Conservation (phyloP, 2,888 invertebrate species). For the Scaeva pyrastri region DNA sequence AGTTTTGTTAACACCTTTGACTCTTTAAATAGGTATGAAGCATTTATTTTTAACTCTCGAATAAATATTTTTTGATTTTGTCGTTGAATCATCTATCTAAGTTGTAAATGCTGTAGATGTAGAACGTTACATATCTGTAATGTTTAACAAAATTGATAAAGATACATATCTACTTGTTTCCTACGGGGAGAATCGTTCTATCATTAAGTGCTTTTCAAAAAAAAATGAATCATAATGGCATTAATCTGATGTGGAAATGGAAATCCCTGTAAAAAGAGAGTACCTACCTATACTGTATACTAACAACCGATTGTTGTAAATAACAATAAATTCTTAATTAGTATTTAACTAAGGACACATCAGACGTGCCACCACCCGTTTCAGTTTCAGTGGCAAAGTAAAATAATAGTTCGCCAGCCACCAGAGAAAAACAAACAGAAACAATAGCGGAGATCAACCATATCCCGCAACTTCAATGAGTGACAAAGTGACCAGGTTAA, state of each 20-base stretch:
- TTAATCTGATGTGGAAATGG: slow-evolving; percentile 56
- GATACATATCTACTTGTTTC: background rate
- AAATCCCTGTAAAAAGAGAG: slow-evolving; percentile 65
- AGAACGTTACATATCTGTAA: too few species aligned
- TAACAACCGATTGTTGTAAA: slow-evolving; percentile 49
- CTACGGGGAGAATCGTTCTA: too few species aligned
- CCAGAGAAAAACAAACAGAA: slow-evolving; percentile 62
- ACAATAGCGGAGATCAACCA: slow-evolving; percentile 65
- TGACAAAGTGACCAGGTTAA: slow-evolving; percentile 61
- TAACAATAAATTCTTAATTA: slow-evolving; percentile 69
- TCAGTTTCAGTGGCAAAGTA: slow-evolving; percentile 5
- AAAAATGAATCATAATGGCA: slow-evolving; percentile 34
- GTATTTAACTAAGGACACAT: slow-evolving; percentile 60
- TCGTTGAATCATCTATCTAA: too few species aligned
- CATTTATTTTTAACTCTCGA: too few species aligned
- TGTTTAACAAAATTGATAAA: background rate
- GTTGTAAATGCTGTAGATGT: too few species aligned
- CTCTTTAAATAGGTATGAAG: too few species aligned
- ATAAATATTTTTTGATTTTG: too few species aligned
- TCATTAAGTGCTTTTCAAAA: background rate
- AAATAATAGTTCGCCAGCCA: slow-evolving; percentile 39
- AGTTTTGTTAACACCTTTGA: too few species aligned
- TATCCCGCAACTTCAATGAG: slow-evolving; percentile 57
- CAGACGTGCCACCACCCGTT: slow-evolving; percentile 28
- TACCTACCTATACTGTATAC: too few species aligned